phyloP scores from a whole-genome alignment of 1,140 invertebrate species.

The Brachionus sp. region DNA sequence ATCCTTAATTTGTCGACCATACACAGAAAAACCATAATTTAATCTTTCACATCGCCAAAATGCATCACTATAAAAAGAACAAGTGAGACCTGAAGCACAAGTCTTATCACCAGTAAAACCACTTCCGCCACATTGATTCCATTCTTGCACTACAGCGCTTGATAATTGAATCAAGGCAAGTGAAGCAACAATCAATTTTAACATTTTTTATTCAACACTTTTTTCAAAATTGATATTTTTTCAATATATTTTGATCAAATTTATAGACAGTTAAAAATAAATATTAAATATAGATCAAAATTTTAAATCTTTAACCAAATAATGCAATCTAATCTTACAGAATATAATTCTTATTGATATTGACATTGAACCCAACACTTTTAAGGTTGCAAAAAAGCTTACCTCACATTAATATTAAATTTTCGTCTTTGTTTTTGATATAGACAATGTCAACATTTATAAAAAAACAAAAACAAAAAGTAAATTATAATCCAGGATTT shows the following conservation, averaged over 20 bases:
- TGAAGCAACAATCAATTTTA: conserved; percentile 2
- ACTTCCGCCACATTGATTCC: conserved; percentile 19
- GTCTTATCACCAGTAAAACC: background rate
- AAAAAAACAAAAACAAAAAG: background rate
- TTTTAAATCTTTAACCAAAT: background rate
- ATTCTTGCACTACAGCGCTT: background rate
- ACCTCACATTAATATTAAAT: background rate
- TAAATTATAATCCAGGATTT: no score
- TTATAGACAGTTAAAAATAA: background rate
- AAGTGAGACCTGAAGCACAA: background rate
- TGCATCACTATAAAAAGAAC: background rate
- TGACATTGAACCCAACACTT: background rate
- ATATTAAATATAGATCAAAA: background rate
- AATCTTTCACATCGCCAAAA: conserved; percentile 25
- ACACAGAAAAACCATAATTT: conserved; percentile 7
- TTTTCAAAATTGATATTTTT: background rate
- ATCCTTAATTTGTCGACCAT: background rate
- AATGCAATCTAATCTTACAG: background rate
- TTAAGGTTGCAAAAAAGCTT: background rate
- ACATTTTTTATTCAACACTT: background rate
- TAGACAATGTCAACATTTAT: background rate
- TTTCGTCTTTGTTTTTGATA: background rate
- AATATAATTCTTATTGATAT: background rate
- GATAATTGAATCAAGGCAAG: background rate
- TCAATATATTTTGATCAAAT: background rate